phyloP scores from a whole-genome alignment of 2,797 vertebrate species.

The Chelidonichthys spinosus region DNA sequence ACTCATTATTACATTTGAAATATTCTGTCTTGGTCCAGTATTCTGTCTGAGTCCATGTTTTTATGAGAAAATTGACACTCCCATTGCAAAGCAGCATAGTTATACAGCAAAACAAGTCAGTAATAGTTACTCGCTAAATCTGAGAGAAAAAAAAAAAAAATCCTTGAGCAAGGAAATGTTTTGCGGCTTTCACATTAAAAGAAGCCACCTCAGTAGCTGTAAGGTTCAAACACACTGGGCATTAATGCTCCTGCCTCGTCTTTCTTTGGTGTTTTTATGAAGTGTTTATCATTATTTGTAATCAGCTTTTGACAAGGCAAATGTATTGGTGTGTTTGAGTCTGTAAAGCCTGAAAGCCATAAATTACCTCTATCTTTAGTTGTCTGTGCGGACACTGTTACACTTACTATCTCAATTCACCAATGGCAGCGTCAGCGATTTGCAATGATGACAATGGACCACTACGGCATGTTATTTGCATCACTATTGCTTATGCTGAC shows the following conservation, averaged over 20 bases:
- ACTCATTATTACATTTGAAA: not conserved
- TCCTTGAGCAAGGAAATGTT: not conserved
- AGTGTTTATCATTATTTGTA: not conserved
- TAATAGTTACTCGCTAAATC: not conserved
- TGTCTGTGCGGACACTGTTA: not conserved
- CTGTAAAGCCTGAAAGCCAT: not conserved
- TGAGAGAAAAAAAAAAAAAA: not conserved
- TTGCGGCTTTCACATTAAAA: slow-evolving; percentile 2
- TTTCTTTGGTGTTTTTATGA: not conserved
- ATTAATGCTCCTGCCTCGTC: not conserved
- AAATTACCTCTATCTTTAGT: not conserved
- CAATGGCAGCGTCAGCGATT: not conserved
- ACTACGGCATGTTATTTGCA: not conserved
- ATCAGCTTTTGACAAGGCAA: not conserved
- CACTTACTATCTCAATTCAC: not conserved
- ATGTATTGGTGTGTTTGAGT: not conserved
- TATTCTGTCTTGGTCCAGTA: not conserved
- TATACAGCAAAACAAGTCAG: not conserved
- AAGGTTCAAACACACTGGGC: slow-evolving; percentile 6
- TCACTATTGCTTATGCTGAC: not conserved
- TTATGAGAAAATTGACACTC: not conserved
- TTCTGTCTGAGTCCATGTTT: slow-evolving; percentile 3
- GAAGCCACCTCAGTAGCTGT: not conserved
- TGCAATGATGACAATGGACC: no score
- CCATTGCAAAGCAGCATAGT: not conserved